Evolutionary conservation across 2,113 vertebrate genomes (phyloP).

Genomic region (Spheniscus mendiculus): DNA sequence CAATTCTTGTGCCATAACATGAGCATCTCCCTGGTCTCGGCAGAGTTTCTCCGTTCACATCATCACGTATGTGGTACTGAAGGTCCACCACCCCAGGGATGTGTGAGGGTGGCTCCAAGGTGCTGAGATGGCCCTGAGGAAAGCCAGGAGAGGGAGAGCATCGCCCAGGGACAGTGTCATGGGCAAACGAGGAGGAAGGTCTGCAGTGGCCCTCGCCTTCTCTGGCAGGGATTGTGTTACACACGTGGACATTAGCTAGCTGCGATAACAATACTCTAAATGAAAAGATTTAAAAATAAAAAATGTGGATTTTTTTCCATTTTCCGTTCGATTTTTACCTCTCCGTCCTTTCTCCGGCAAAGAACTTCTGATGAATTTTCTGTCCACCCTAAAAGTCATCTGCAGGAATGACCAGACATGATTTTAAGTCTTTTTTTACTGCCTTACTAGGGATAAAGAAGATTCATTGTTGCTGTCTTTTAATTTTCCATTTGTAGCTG

Average conservation of each 20-base stretch:
- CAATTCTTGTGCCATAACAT: fast-evolving
- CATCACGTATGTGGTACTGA: fast-evolving
- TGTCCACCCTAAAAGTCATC: background rate
- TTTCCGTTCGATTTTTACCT: background rate
- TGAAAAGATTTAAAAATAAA: background rate
- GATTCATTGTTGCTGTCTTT: background rate
- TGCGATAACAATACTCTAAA: background rate
- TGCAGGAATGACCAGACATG: fast-evolving
- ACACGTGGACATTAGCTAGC: fast-evolving
- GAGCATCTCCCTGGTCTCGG: background rate
- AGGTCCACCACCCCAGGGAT: background rate
- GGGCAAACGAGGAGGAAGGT: background rate
- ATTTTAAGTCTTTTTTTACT: background rate
- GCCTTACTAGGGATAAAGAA: background rate
- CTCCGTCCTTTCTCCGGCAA: fast-evolving
- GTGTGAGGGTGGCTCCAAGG: background rate
- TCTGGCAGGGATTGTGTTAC: background rate
- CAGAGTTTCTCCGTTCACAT: background rate
- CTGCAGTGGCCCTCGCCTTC: background rate
- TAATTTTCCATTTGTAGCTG: background rate
- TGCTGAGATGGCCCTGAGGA: background rate
- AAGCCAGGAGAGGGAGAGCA: fast-evolving
- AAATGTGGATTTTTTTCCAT: fast-evolving
- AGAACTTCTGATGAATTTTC: background rate
- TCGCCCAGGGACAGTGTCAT: fast-evolving